A percentile compares a stretch with the other conserved stretches of the same genome.
Evolutionary conservation across 2,113 vertebrate species (phyloP).

Genomic region (Gorsachius goisagi): DNA sequence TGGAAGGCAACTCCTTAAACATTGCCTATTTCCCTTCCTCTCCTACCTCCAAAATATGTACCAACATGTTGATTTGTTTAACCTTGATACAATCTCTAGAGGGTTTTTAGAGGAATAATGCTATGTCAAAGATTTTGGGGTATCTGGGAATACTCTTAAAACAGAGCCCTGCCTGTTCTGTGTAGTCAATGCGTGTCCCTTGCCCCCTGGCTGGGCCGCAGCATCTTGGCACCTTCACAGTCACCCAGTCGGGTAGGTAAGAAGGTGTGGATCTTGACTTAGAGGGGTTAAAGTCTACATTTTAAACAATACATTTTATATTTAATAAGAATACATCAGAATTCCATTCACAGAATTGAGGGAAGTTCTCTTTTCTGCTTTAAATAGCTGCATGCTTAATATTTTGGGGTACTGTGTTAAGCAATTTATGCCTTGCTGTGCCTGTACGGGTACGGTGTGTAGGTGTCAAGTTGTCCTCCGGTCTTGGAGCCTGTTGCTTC

Average conservation of each 20-base stretch:
- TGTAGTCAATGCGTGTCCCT: not conserved
- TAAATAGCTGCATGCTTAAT: not conserved
- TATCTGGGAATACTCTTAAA: not conserved
- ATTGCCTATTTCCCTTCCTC: not conserved
- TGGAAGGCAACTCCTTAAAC: constrained; percentile 48
- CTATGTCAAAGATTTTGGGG: not conserved
- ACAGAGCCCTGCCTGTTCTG: not conserved
- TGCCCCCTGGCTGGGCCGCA: not conserved
- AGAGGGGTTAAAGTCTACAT: not conserved
- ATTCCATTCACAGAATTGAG: not conserved
- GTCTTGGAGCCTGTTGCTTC: not conserved
- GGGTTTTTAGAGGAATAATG: not conserved
- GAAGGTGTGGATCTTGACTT: not conserved
- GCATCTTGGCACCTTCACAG: not conserved
- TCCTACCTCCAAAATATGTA: not conserved
- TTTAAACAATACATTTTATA: not conserved
- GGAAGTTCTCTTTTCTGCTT: not conserved
- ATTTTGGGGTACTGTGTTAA: not conserved
- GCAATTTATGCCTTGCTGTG: not conserved
- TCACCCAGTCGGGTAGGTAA: not conserved
- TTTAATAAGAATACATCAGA: not conserved
- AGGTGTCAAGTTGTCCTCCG: not conserved
- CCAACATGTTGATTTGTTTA: not conserved
- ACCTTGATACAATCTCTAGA: not conserved
- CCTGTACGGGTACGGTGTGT: not conserved